A percentile compares a stretch with the other conserved stretches of the same genome.
These are phyloP conservation scores for Drosophila rubida DNA, from an alignment of 2,888 invertebrate genomes.

Conservation along the genomic window DNA sequence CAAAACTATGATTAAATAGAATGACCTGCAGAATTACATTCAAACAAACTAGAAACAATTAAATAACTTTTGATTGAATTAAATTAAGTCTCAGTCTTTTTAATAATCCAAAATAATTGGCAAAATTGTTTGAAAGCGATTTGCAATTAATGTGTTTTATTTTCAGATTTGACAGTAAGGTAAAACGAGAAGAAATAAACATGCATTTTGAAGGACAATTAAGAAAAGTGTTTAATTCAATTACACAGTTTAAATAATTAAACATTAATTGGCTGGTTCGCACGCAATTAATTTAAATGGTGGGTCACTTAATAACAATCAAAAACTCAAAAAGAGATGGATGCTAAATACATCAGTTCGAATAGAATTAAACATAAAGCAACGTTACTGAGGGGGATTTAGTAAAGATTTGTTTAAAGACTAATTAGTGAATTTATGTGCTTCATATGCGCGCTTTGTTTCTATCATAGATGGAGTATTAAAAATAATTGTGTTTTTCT, in stretches of 20 bases:
- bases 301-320: not conserved
- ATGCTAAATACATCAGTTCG: no score
- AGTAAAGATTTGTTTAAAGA: not conserved
- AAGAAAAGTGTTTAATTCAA: no score
- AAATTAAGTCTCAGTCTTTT: no score
- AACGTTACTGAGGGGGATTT: not conserved
- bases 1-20: not conserved
- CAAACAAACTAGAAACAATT: not conserved
- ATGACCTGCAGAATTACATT: not conserved
- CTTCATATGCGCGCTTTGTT: not conserved
- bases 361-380: not conserved
- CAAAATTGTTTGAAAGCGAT: no score
- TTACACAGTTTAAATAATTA: no score
- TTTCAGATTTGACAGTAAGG: no score
- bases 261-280: not conserved
- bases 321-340: no score
- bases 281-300: not conserved
- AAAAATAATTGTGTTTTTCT: not conserved
- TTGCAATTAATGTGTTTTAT: no score
- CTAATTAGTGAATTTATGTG: not conserved
- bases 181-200: no score
- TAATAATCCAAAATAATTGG: not conserved
- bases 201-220: no score
- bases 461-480: not conserved
- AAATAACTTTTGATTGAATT: not conserved